Evolutionary conservation across 37 sponge, comb jelly and placozoan genomes (phyloP).

Genomic region (Halisarca cf. caerulea): DNA sequence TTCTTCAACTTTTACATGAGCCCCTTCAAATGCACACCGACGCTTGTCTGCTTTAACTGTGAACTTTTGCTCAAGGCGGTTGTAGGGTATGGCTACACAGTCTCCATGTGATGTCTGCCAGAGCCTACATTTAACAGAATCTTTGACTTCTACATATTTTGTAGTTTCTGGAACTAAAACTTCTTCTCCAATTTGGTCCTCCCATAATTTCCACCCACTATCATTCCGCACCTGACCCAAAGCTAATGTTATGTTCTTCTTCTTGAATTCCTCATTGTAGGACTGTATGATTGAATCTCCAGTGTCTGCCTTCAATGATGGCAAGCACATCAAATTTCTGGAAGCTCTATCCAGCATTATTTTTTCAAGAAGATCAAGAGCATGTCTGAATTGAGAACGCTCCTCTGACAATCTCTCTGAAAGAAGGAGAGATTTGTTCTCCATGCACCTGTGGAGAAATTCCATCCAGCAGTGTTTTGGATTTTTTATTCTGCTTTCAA

Average conservation of each 20-base stretch:
- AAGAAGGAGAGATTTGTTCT: constrained; percentile 37
- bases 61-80: constrained; percentile 7
- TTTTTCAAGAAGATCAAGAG: background rate
- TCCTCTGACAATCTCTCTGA: background rate
- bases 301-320: background rate
- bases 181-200: background rate
- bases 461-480: constrained; percentile 54
- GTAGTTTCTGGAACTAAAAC: background rate
- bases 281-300: background rate
- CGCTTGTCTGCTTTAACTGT: constrained; percentile 18
- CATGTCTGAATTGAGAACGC: background rate
- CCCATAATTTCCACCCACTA: background rate
- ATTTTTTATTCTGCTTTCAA: constrained; percentile 34
- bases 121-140: background rate
- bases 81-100: constrained; percentile 60
- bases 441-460: constrained; percentile 61
- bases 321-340: too few species aligned
- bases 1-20: constrained; percentile 51
- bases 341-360: background rate
- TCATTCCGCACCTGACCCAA: background rate
- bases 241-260: background rate
- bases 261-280: background rate
- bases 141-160: background rate
- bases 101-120: background rate
- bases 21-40: constrained; percentile 68